phyloP scores from a whole-genome alignment of 1,140 invertebrate genomes.

The Drosophila nasuta region DNA sequence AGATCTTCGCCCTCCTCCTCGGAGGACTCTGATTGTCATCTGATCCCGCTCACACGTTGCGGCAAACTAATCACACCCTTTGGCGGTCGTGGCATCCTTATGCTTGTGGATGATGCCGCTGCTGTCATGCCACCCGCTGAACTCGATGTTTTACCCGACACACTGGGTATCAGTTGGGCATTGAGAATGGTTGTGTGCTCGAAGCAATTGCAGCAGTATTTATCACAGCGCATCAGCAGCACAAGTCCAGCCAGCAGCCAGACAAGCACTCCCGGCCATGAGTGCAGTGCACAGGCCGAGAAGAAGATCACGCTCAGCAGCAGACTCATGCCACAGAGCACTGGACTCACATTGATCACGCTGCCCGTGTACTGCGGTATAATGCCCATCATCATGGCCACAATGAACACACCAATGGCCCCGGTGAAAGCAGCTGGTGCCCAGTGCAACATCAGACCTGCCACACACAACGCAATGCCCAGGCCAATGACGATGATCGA shows the following conservation, averaged over 20 bases:
- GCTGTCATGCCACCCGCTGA: constrained; percentile 4
- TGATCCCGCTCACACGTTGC: constrained; percentile 65
- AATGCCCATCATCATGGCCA: constrained; percentile 77
- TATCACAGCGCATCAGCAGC: constrained; percentile 76
- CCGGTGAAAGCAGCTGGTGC: constrained; percentile 73
- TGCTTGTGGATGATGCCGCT: constrained; percentile 60
- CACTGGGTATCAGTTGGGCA: constrained; percentile 78
- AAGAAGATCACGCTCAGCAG: constrained; percentile 68
- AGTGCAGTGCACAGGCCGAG: constrained; percentile 62
- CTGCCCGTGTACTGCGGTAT: constrained; percentile 77
- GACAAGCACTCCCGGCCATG: constrained; percentile 76
- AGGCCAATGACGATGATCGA: constrained; percentile 69
- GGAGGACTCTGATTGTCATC: constrained; percentile 84
- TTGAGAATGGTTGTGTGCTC: constrained; percentile 71
- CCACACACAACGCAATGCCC: constrained; percentile 67
- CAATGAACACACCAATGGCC: constrained; percentile 65
- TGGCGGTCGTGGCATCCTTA: constrained; percentile 78
- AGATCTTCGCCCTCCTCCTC: constrained; percentile 80
- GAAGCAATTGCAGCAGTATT: constrained; percentile 80
- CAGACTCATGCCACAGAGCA: constrained; percentile 69
- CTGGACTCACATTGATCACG: constrained; percentile 72
- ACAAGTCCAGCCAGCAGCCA: constrained; percentile 75
- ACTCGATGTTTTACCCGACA: constrained; percentile 61
- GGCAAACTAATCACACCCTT: constrained; percentile 72
- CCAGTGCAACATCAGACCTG: constrained; percentile 67